phyloP scores from a whole-genome alignment of 2,888 invertebrate species.

The Lepas anatifera region DNA sequence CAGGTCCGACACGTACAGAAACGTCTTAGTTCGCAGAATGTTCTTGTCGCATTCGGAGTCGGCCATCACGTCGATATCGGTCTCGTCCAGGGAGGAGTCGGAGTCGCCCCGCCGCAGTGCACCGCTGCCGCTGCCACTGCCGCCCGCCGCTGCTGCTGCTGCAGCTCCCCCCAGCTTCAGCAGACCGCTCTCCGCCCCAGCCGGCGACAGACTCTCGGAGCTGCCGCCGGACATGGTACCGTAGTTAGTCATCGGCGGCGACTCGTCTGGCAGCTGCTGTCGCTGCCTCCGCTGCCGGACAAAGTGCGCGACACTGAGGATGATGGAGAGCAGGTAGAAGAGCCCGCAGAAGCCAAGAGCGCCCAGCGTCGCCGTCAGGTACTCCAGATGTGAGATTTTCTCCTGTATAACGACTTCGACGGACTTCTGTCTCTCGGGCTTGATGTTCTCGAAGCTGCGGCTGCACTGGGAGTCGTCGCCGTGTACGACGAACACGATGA shows the following conservation, averaged over 20 bases:
- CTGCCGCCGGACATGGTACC: neutral
- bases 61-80: constrained; percentile 44
- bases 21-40: constrained; percentile 42
- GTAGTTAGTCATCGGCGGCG: neutral
- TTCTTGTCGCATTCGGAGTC: constrained; percentile 45
- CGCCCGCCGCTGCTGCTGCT: neutral
- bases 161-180: no score
- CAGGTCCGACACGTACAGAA: constrained; percentile 49
- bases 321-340: constrained; percentile 21
- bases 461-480: constrained; percentile 8
- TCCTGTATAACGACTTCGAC: neutral
- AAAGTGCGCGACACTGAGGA: constrained; percentile 20
- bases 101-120: constrained; percentile 15
- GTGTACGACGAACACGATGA: constrained; percentile 9
- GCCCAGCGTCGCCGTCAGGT: constrained; percentile 23
- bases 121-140: no score
- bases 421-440: neutral
- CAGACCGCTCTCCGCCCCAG: no score
- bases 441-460: neutral
- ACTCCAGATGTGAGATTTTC: constrained; percentile 15
- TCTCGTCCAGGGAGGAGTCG: constrained; percentile 42
- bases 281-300: constrained; percentile 14
- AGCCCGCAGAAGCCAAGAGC: constrained; percentile 23
- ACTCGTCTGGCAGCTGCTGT: neutral
- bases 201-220: no score